Conservation (phyloP, 2,113 vertebrate species). For the Vidua macroura region DNA sequence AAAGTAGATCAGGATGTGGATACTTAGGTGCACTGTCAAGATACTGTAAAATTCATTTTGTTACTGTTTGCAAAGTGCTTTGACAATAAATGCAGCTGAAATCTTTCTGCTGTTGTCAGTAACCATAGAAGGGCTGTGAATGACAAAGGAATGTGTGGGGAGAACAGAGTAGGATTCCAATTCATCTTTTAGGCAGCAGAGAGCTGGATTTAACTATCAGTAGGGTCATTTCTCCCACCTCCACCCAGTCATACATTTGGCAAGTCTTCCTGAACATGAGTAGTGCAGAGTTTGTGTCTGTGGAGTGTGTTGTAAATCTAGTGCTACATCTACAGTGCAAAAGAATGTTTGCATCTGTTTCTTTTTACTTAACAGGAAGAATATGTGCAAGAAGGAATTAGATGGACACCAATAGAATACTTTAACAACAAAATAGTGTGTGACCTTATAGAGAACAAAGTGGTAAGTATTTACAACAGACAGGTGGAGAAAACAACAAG, state of each 20-base stretch:
- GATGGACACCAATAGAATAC: conserved; percentile 91
- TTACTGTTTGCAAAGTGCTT: not conserved
- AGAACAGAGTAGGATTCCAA: not conserved
- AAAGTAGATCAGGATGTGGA: not conserved
- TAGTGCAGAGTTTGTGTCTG: not conserved
- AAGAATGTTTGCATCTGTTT: not conserved
- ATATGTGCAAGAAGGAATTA: conserved; percentile 93
- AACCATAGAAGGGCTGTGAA: not conserved
- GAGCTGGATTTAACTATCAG: not conserved
- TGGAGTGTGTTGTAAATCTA: not conserved
- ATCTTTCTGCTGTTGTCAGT: not conserved
- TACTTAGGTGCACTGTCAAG: not conserved
- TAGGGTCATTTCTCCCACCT: not conserved
- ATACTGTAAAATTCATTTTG: not conserved
- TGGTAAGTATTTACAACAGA: conserved; percentile 72
- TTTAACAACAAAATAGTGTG: conserved; percentile 97
- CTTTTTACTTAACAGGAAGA: conserved; percentile 81
- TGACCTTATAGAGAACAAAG: conserved; percentile 96
- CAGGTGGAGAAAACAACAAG: not conserved
- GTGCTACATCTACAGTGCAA: not conserved
- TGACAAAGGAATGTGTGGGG: not conserved
- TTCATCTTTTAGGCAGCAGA: not conserved
- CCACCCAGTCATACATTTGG: not conserved
- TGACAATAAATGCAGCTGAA: not conserved
- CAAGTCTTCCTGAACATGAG: not conserved